Percentiles rank a stretch among this genome's conserved stretches.
Evolutionary conservation across 2,113 vertebrate genomes (phyloP).

Genomic region (Ammospiza nelsoni): DNA sequence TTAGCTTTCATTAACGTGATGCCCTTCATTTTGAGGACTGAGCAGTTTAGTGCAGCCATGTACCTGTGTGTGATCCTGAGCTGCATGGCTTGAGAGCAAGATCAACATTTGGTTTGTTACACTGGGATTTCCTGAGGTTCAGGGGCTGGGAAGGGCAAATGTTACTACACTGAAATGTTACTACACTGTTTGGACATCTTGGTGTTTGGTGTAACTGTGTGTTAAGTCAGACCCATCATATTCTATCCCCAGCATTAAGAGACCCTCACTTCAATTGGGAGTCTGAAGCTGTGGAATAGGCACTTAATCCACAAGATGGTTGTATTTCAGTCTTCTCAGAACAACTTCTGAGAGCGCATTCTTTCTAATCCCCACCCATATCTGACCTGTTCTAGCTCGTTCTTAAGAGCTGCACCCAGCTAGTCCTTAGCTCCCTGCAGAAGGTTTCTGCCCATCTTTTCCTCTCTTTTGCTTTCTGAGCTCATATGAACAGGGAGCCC

Average conservation of each 20-base stretch:
- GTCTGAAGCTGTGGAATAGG: neutral
- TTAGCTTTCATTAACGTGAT: neutral
- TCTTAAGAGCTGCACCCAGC: conserved; percentile 37
- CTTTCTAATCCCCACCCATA: conserved; percentile 54
- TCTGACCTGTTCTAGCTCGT: conserved; percentile 54
- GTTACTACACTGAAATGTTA: neutral
- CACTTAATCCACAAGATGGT: neutral
- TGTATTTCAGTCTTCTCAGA: neutral
- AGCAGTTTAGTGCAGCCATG: neutral
- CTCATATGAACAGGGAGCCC: neutral
- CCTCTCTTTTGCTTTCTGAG: neutral
- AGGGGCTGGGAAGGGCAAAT: neutral
- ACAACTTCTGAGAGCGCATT: conserved; percentile 45
- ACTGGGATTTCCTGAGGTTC: neutral
- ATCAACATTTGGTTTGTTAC: neutral
- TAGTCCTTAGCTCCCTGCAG: neutral
- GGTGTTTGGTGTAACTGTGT: neutral
- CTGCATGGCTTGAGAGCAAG: neutral
- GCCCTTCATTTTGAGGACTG: neutral
- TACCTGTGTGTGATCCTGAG: neutral
- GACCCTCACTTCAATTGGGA: neutral
- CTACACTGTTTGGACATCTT: neutral
- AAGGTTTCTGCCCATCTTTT: conserved; percentile 25
- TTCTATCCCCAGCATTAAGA: neutral
- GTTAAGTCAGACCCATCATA: neutral